Evolutionary conservation across 2,113 vertebrate genomes (phyloP).

Genomic region (Tonatia bakeri): DNA sequence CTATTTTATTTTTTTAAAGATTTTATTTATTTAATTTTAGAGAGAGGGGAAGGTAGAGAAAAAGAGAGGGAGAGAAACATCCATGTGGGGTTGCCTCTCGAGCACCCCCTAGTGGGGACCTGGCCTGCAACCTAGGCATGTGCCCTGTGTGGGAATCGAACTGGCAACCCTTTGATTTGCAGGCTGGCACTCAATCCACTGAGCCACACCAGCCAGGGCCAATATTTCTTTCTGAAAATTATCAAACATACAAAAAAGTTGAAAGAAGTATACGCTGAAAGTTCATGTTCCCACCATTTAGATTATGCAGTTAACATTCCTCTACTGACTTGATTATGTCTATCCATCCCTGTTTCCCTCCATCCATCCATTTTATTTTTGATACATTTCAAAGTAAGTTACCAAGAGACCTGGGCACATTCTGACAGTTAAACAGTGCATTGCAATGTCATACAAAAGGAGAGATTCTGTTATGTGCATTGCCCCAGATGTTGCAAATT

Average conservation of each 20-base stretch:
- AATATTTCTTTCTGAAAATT: conserved; percentile 1
- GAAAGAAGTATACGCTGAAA: background rate
- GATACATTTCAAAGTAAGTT: background rate
- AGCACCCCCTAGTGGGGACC: too few relatives aligned
- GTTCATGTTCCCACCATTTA: background rate
- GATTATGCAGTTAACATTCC: too few relatives aligned
- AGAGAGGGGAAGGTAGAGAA: too few relatives aligned
- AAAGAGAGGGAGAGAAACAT: too few relatives aligned
- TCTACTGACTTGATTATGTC: background rate
- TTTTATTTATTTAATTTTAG: too few relatives aligned
- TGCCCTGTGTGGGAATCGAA: too few relatives aligned
- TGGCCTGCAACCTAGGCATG: too few relatives aligned
- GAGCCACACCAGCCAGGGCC: too few relatives aligned
- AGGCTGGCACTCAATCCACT: too few relatives aligned
- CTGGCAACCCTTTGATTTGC: too few relatives aligned
- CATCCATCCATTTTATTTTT: background rate
- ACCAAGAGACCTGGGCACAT: background rate
- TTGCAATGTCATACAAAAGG: background rate
- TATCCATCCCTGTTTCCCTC: background rate
- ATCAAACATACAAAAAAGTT: background rate
- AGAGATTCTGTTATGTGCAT: background rate
- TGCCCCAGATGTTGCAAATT: background rate
- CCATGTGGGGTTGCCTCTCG: too few relatives aligned
- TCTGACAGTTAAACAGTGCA: background rate
- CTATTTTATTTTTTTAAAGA: too few relatives aligned